Evolutionary conservation across 2,888 invertebrate genomes (phyloP).

Genomic region (Nymphalis urticae): DNA sequence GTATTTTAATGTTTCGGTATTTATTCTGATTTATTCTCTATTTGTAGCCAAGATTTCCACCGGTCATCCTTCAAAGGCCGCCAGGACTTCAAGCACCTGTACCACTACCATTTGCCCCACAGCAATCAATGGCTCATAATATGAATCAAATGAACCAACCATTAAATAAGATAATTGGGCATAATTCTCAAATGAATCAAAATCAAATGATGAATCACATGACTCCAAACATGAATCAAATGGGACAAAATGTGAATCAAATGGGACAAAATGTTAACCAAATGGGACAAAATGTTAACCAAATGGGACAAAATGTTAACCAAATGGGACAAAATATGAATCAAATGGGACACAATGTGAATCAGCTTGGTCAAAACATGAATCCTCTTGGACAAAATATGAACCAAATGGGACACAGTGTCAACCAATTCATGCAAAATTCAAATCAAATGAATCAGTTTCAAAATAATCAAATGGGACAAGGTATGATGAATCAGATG

Average conservation of each 20-base stretch:
- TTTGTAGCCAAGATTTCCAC: conserved; percentile 72
- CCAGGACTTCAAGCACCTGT: conserved; percentile 71
- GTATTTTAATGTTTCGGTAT: too few relatives aligned
- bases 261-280: conserved; percentile 31
- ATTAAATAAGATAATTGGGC: conserved; percentile 58
- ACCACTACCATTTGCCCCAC: conserved; percentile 68
- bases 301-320: conserved; percentile 46
- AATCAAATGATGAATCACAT: conserved; percentile 44
- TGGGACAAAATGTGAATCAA: conserved; percentile 33
- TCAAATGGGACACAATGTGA: conserved; percentile 48
- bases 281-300: conserved; percentile 44
- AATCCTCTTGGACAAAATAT: conserved; percentile 46
- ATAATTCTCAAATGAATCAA: conserved; percentile 43
- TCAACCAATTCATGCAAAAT: conserved; percentile 45
- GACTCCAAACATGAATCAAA: conserved; percentile 46
- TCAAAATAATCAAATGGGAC: conserved; percentile 54
- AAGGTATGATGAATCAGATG: conserved; percentile 47
- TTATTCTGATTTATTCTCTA: conserved; percentile 3
- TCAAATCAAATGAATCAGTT: conserved; percentile 48
- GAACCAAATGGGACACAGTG: conserved; percentile 46
- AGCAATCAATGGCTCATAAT: conserved; percentile 57
- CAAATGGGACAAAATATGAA: conserved; percentile 44
- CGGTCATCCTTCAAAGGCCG: conserved; percentile 72
- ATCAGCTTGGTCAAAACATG: conserved; percentile 46
- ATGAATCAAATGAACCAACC: conserved; percentile 60